Evolutionary conservation across 2,797 vertebrate genomes (phyloP).

Genomic region (Silurus aristotelis): DNA sequence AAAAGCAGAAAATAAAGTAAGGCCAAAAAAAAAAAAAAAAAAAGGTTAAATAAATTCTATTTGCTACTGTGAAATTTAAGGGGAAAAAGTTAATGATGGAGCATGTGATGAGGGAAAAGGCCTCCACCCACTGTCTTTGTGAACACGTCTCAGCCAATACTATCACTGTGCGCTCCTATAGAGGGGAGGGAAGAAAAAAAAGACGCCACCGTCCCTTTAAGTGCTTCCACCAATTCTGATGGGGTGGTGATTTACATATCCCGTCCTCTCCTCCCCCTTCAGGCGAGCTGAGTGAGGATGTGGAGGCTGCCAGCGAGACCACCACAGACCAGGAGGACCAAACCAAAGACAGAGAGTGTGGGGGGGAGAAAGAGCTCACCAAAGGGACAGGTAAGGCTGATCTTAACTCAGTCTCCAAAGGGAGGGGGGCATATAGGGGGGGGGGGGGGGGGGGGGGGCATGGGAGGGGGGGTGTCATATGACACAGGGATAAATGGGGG

Average conservation of each 20-base stretch:
- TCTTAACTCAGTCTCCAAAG: constrained; percentile 54
- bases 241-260: constrained; percentile 83
- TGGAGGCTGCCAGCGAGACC: constrained; percentile 90
- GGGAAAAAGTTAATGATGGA: constrained; percentile 17
- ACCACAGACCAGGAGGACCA: constrained; percentile 90
- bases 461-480: neutral
- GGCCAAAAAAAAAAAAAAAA: constrained; percentile 26
- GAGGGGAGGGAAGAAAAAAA: constrained; percentile 60
- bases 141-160: constrained; percentile 74
- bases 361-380: constrained; percentile 90
- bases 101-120: constrained; percentile 36
- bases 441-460: neutral
- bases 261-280: constrained; percentile 81
- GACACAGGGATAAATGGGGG: constrained; percentile 3
- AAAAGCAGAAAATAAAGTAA: constrained; percentile 34
- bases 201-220: constrained; percentile 82
- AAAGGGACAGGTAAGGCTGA: constrained; percentile 90
- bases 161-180: constrained; percentile 78
- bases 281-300: constrained; percentile 96
- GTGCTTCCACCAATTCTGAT: constrained; percentile 85
- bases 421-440: neutral
- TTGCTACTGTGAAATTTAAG: neutral
- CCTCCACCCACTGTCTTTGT: constrained; percentile 71
- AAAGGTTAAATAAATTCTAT: neutral
- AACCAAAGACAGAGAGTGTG: constrained; percentile 91